Evolutionary conservation across 2,888 invertebrate genomes (phyloP), one percentile per base, ranked within the genome.

Genomic region (Caenorhabditis wallacei): DNA sequence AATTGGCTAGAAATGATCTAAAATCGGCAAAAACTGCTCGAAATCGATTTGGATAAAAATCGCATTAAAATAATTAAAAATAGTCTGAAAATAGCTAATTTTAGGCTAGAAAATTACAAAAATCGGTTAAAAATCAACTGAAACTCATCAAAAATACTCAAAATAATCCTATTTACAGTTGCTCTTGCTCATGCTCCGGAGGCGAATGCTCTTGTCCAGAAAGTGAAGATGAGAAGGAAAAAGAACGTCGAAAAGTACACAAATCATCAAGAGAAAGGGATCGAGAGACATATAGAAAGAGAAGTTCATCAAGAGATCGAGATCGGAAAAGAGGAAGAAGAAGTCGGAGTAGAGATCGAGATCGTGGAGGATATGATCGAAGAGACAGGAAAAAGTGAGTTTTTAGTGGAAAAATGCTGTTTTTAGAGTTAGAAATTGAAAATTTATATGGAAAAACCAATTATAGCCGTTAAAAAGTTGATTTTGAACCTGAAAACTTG

Each of bases 121-220:
- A n/a, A n/a, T n/a, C n/a, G n/a, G n/a, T n/a, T n/a, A n/a, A n/a
- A n/a, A n/a, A n/a, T n/a, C n/a, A n/a, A n/a, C n/a, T n/a, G n/a
- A n/a, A n/a, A n/a, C n/a, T n/a, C n/a, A n/a, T n/a, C n/a, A n/a
- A n/a, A n/a, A n/a, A n/a, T n/a, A n/a, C n/a, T n/a, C n/a, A n/a
- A n/a, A n/a, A n/a, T n/a, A n/a, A n/a, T n/a, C n/a, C n/a, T n/a
- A n/a, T n/a, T n/a, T 66, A 85, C 76, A 90, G 89, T 37, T 91
- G 91, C 68, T 90, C 91, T 1, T 91, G 91, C 69, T 91, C 91
- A 0, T 91, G 91, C 66, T 88, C 88, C 35, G 91, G 91, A 16
- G 91, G 90, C 8, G 90, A 90, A 64, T 91, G 91, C 64, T 90
- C 90, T 0, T 91, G 91, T 51, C 85, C 84, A 8, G 90, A 90